Evolutionary conservation across 2,888 invertebrate species (phyloP), one percentile per base, ranked within the genome.

Genomic region (Lamproptera curius): DNA sequence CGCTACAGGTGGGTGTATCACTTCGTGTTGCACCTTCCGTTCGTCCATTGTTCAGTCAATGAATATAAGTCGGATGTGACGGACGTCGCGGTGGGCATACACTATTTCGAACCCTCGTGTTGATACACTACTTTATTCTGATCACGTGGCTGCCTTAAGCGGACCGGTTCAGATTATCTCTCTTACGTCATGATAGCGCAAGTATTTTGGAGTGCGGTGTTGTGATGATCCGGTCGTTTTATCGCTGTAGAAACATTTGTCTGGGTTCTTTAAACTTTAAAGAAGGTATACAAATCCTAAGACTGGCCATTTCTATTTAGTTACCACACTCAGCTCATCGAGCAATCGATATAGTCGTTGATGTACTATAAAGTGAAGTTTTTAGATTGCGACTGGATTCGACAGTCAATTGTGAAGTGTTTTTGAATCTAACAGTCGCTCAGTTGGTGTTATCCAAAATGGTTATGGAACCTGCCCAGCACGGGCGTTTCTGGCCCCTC

Each of bases 381-480:
- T n/a, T n/a, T n/a, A n/a, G n/a, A n/a, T n/a, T 31, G n/a, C n/a
- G 2, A 10, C 16, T 36, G 15, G 20, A 20, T 20, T 20, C 20
- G 20, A 20, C 20, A 6, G 6, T n/a, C n/a, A n/a, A n/a, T n/a
- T n/a, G n/a, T n/a, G n/a, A n/a, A n/a, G n/a, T n/a, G n/a, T n/a
- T n/a, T n/a, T n/a, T n/a, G n/a, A n/a, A n/a, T n/a, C n/a, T n/a
- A n/a, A n/a, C n/a, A 20, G n/a, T 31, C n/a, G 4, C 9, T 31
- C 3, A 11, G n/a, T n/a, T 31, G 31, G n/a, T 31, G 28, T 31
- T 10, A 4, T 31, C 11, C n/a, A 51, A 77, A 72, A 87, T 87
- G 87, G 84, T 86, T 58, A 84, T 87, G 84, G 86, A 87, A 75
- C 72, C 83, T 53, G 67, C 77, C 39, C 77, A 81, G 53, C 75